Conservation (phyloP, 2,797 vertebrate genomes). For the Fistularia commersonii region DNA sequence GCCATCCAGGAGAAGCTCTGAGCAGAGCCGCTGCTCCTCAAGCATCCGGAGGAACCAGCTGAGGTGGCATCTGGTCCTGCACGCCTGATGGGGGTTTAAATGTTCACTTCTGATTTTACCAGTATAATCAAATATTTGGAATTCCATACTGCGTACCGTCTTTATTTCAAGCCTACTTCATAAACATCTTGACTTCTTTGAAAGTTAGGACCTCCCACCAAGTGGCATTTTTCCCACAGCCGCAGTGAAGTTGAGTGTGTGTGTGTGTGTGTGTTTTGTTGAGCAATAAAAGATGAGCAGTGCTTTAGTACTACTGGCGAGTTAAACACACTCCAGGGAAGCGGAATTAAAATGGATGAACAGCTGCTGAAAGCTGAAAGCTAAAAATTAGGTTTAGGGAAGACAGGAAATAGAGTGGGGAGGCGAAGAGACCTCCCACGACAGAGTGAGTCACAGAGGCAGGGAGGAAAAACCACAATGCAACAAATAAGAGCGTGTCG, state of each 20-base stretch:
- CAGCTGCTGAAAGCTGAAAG: constrained; percentile 23
- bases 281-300: constrained; percentile 11
- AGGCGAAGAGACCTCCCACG: constrained; percentile 58
- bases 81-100: no score
- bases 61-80: no score
- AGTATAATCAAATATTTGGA: no score
- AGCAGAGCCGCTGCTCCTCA: no score
- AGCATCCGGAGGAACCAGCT: no score
- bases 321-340: constrained; percentile 13
- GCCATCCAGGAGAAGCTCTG: no score
- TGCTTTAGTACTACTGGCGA: constrained; percentile 16
- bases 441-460: constrained; percentile 54
- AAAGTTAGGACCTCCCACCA: not conserved
- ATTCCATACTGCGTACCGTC: no score
- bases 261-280: constrained; percentile 3
- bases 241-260: no score
- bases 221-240: no score
- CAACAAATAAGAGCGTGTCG: constrained; percentile 43
- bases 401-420: constrained; percentile 36
- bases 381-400: constrained; percentile 26
- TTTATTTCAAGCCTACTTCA: constrained; percentile 4
- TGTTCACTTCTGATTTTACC: no score
- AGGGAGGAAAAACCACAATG: constrained; percentile 7
- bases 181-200: constrained; percentile 4
- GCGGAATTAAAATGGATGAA: constrained; percentile 29